phyloP scores from a whole-genome alignment of 2,888 invertebrate species.

The Apamea anceps region DNA sequence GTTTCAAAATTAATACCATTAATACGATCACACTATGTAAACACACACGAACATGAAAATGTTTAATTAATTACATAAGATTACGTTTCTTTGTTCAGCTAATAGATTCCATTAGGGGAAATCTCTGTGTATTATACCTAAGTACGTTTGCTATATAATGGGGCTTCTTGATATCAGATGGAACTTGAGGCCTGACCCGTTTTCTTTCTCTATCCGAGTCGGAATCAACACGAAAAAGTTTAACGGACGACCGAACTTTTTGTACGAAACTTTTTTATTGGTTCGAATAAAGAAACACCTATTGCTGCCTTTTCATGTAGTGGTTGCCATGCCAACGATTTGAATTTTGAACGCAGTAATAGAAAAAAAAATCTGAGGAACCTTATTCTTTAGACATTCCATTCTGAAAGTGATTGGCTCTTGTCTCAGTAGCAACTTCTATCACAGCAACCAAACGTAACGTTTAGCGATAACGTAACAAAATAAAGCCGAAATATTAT shows the following conservation, averaged over 20 bases:
- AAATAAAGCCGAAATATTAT: constrained; percentile 81
- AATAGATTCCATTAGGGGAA: constrained; percentile 67
- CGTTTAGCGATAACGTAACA: constrained; percentile 74
- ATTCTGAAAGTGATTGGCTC: neutral
- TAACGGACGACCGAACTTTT: constrained; percentile 58
- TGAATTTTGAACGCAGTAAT: neutral
- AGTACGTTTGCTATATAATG: constrained; percentile 57
- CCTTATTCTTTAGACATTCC: neutral
- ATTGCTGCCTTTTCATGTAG: constrained; percentile 42
- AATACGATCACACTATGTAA: constrained; percentile 44
- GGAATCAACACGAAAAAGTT: constrained; percentile 65
- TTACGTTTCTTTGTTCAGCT: constrained; percentile 62
- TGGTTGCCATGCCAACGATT: constrained; percentile 6
- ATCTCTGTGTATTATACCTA: constrained; percentile 59
- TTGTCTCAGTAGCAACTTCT: neutral
- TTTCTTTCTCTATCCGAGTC: constrained; percentile 55
- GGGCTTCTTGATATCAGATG: constrained; percentile 62
- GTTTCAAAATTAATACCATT: constrained; percentile 54
- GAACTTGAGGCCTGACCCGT: constrained; percentile 52
- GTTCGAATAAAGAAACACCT: constrained; percentile 59
- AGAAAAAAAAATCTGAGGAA: neutral
- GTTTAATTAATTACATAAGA: constrained; percentile 61
- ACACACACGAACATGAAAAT: constrained; percentile 51
- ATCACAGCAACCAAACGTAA: constrained; percentile 74
- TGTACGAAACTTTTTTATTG: constrained; percentile 65